A percentile compares a stretch with the other conserved stretches of the same genome.
These are phyloP conservation scores for Eupeodes corollae DNA, from an alignment of 1,140 invertebrate genomes.

Conservation along the genomic window DNA sequence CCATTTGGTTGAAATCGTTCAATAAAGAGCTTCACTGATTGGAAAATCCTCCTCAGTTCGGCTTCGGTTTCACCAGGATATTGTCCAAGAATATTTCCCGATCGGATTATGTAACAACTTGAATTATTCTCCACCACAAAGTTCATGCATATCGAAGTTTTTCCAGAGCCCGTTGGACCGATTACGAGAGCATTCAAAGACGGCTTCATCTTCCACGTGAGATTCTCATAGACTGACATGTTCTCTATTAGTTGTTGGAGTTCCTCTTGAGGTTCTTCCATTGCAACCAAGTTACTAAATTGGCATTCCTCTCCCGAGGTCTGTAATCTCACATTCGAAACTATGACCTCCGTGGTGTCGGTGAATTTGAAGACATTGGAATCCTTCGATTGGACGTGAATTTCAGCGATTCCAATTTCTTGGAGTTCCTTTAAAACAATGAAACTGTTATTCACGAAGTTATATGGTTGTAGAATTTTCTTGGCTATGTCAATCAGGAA, in stretches of 20 bases:
- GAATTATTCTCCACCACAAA: constrained; percentile 14
- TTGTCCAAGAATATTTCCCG: constrained; percentile 19
- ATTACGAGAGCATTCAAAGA: constrained; percentile 20
- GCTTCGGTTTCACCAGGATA: constrained; percentile 39
- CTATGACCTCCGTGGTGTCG: too few relatives aligned
- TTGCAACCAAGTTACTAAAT: too few relatives aligned
- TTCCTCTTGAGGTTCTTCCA: constrained; percentile 9
- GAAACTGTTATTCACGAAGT: too few relatives aligned
- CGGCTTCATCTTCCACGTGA: constrained; percentile 1
- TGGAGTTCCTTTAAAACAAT: too few relatives aligned
- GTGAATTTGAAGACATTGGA: too few relatives aligned
- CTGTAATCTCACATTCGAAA: too few relatives aligned
- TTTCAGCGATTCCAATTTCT: too few relatives aligned
- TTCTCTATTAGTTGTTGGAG: constrained; percentile 16
- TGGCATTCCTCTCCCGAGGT: too few relatives aligned
- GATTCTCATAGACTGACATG: background rate
- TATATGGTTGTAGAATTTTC: too few relatives aligned
- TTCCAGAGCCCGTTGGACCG: constrained; percentile 23
- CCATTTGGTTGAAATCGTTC: constrained; percentile 12
- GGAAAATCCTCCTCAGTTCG: constrained; percentile 32
- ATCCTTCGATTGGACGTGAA: too few relatives aligned
- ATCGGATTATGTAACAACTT: constrained; percentile 22
- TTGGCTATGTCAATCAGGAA: too few relatives aligned
- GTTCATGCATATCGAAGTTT: constrained; percentile 16
- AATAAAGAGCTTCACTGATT: constrained; percentile 24